phyloP scores from a whole-genome alignment of 2,113 vertebrate genomes.

The Phoxinus phoxinus region DNA sequence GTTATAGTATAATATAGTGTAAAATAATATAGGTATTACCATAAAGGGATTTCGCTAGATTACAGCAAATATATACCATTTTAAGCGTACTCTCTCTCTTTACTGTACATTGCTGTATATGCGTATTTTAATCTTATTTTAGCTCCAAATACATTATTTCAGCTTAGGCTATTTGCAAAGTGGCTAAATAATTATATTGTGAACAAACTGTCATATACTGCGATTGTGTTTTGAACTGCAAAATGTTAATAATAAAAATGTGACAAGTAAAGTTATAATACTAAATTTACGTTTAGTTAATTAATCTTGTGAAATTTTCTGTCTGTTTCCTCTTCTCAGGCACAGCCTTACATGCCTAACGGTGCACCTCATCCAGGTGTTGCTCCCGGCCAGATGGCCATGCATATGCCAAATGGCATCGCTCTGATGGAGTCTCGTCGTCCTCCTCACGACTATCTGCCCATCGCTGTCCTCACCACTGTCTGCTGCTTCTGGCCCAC shows the following conservation, averaged over 20 bases:
- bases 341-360: constrained; percentile 76
- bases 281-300: not conserved
- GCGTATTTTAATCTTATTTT: not conserved
- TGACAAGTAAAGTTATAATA: not conserved
- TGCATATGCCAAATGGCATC: constrained; percentile 85
- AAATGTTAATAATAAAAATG: not conserved
- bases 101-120: not conserved
- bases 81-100: not conserved
- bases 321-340: constrained; percentile 61
- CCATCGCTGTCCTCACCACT: constrained; percentile 92
- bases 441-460: constrained; percentile 93
- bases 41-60: too few species aligned
- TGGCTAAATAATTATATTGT: not conserved
- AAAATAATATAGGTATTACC: too few species aligned
- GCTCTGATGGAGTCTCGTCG: constrained; percentile 86
- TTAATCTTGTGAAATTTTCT: not conserved
- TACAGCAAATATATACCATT: too few species aligned
- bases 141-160: not conserved
- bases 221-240: not conserved
- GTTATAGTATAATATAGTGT: too few species aligned
- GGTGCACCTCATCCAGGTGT: constrained; percentile 70
- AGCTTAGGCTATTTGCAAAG: not conserved
- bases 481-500: constrained; percentile 97
- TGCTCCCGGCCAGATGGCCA: constrained; percentile 78
- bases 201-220: not conserved